These are phyloP conservation scores for Iguana delicatissima DNA, from an alignment of 2,797 vertebrate genomes.

Conservation along the genomic window DNA sequence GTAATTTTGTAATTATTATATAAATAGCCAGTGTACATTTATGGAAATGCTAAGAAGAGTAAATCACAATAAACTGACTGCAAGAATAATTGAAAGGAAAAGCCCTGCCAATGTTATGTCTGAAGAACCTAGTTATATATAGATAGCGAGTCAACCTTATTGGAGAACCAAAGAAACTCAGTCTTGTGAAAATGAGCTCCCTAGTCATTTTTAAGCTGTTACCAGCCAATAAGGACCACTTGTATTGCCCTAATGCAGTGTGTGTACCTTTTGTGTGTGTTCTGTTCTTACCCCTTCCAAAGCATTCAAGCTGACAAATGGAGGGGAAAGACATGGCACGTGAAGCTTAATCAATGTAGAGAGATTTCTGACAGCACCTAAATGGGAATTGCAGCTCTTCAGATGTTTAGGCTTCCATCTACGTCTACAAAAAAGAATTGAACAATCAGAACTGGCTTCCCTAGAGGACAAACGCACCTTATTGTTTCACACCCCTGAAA, in stretches of 20 bases:
- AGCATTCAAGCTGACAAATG: slow-evolving; percentile 52
- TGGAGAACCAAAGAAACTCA: slow-evolving; percentile 81
- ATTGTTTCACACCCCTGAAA: not conserved
- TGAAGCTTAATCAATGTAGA: not conserved
- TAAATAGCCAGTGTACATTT: slow-evolving; percentile 84
- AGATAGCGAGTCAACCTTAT: slow-evolving; percentile 68
- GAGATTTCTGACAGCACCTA: slow-evolving; percentile 11
- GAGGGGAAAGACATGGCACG: slow-evolving; percentile 42
- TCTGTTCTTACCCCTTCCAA: slow-evolving; percentile 61
- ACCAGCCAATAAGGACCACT: slow-evolving; percentile 45
- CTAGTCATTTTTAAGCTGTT: slow-evolving; percentile 60
- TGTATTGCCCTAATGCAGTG: slow-evolving; percentile 53
- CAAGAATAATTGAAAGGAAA: slow-evolving; percentile 26
- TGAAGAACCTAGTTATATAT: slow-evolving; percentile 49
- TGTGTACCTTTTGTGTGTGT: slow-evolving; percentile 53
- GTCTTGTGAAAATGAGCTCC: slow-evolving; percentile 67
- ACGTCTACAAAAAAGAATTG: fast-evolving
- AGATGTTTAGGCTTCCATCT: not conserved
- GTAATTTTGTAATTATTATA: slow-evolving; percentile 85
- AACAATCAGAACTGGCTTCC: not conserved
- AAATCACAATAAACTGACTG: slow-evolving; percentile 65
- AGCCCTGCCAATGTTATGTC: slow-evolving; percentile 46
- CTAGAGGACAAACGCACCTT: not conserved
- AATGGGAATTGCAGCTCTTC: not conserved
- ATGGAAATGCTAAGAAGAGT: slow-evolving; percentile 73